A percentile compares a stretch with the other conserved stretches of the same genome.
Conservation (phyloP, 2,797 vertebrate species). For the Cirrhinus mrigala region DNA sequence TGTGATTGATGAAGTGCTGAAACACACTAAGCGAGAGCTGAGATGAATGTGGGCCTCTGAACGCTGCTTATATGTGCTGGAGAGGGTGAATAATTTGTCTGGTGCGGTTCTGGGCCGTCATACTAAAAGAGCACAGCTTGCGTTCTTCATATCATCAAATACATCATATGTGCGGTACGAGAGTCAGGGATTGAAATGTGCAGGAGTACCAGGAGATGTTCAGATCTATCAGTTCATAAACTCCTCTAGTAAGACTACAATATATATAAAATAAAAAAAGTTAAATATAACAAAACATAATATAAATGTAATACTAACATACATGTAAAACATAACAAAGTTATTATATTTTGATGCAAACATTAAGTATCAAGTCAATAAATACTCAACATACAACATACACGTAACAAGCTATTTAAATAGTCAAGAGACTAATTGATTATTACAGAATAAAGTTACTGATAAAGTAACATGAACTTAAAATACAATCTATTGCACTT, state of each 20-base stretch:
- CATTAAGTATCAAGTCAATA: too few relatives aligned
- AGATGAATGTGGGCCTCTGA: conserved; percentile 19
- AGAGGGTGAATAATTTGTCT: neutral
- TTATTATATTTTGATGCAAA: too few relatives aligned
- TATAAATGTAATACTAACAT: too few relatives aligned
- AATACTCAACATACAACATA: too few relatives aligned
- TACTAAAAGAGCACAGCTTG: conserved; percentile 9
- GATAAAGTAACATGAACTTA: too few relatives aligned
- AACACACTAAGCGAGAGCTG: conserved; percentile 10
- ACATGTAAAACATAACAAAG: too few relatives aligned
- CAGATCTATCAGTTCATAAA: neutral
- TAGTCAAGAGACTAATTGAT: too few relatives aligned
- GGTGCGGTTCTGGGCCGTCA: neutral
- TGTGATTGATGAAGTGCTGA: conserved; percentile 37
- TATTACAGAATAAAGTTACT: too few relatives aligned
- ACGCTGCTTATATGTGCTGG: conserved; percentile 2
- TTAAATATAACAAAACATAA: too few relatives aligned
- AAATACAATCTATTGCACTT: too few relatives aligned
- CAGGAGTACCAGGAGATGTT: neutral
- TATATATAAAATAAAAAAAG: too few relatives aligned
- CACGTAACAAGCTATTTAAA: too few relatives aligned
- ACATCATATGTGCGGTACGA: neutral
- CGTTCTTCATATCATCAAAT: neutral
- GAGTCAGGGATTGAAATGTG: neutral
- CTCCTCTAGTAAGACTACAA: neutral